These are phyloP conservation scores for Uloborus plumipes DNA, from an alignment of 2,888 invertebrate species.

Conservation along the genomic window DNA sequence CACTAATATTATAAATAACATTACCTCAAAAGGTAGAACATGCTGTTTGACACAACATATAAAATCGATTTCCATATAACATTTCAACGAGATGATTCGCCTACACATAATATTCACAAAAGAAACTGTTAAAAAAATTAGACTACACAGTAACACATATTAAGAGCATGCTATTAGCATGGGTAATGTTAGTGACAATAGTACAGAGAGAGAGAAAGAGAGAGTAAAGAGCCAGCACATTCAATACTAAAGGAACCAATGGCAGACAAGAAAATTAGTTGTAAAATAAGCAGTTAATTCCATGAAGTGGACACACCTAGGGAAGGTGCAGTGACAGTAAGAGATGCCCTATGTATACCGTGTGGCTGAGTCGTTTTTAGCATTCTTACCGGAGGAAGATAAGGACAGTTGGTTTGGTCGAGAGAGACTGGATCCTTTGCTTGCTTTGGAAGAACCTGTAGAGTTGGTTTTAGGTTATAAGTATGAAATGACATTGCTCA, in stretches of 20 bases:
- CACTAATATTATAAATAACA: background rate
- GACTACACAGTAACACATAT: background rate
- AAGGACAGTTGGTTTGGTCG: conserved; percentile 60
- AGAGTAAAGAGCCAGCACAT: background rate
- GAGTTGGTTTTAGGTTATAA: background rate
- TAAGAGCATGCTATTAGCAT: conserved; percentile 2
- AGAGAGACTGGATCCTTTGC: conserved; percentile 39
- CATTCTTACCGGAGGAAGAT: conserved; percentile 62
- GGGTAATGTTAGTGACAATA: background rate
- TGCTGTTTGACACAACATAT: conserved; percentile 4
- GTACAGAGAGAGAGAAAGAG: background rate
- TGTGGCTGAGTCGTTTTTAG: conserved; percentile 62
- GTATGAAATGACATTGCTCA: background rate
- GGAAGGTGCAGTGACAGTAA: conserved; percentile 60
- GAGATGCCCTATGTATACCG: conserved; percentile 61
- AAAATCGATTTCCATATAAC: conserved; percentile 3
- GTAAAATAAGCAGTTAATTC: conserved; percentile 50
- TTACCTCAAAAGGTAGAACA: conserved; percentile 15
- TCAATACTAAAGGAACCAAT: too few relatives aligned
- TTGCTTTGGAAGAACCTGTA: conserved; percentile 47
- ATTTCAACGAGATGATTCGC: conserved; percentile 6
- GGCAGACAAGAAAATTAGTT: conserved; percentile 50
- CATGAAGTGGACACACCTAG: conserved; percentile 64
- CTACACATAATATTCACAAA: conserved; percentile 11
- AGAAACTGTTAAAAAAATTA: conserved; percentile 6